Base-by-base conservation (phyloP, 2,888 invertebrate genomes). In the Spialia ferax region DNA sequence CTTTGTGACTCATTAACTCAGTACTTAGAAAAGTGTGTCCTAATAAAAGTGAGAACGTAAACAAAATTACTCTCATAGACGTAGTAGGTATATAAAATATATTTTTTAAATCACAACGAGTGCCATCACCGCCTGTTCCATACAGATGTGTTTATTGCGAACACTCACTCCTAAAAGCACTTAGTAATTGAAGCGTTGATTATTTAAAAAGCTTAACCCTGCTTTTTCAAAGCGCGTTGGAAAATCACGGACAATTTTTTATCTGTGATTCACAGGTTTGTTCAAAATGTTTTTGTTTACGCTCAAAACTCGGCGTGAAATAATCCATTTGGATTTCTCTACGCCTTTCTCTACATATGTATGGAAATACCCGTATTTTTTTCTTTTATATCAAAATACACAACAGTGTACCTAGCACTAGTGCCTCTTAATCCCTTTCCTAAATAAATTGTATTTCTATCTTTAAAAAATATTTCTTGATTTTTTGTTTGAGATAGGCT, bases 141-240 rank as follows among this genome's bases (percentile, higher is more conserved):
- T 11, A 23, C 23, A 23, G 13, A 52, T 26, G 26, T 22, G 26
- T 54, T 26, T 26, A 54, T 26, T 26, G 6, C n/a, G 26, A 54
- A 52, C 52, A 26, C 52, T 52, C 52, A 23, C n/a, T 22, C 26
- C 55, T 63, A 42, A 63, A 63, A 55, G 26, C 32, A 54, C 45
- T 63, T 63, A 38, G 42, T 61, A 35, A 52, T 65, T 65, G 13
- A 52, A 52, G 50, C 10, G 23, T 38, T 54, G 23, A 65, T 38
- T 54, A 42, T 63, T 42, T 42, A 63, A 54, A 63, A 54, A 63
- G 20, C 57, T 57, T 57, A 42, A 35, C 23, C 42, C 54, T n/a
- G 54, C 42, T 55, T 42, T 23, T 32, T 26, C 38, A 38, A 54
- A 54, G 54, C 38, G n/a, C 52, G 54, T 52, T 54, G 38, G 54